These are phyloP conservation scores for Hylomyscus alleni DNA, from an alignment of 2,797 vertebrate genomes.

Conservation along the genomic window DNA sequence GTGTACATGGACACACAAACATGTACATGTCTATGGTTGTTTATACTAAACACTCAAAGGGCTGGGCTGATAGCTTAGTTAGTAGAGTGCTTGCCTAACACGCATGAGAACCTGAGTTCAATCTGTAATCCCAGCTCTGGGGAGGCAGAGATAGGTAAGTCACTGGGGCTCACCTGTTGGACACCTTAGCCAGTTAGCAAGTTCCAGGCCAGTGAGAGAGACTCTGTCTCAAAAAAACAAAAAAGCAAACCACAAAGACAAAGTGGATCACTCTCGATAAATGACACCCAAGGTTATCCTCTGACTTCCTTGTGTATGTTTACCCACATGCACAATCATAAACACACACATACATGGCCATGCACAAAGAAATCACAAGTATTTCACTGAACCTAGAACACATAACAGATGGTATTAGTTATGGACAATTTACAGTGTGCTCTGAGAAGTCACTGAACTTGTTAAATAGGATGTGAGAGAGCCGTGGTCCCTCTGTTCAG, in stretches of 20 bases:
- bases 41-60: background rate
- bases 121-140: background rate
- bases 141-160: background rate
- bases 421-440: background rate
- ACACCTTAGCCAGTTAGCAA: background rate
- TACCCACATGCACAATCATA: background rate
- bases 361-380: background rate
- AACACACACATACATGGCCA: background rate
- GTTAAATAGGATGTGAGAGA: background rate
- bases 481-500: background rate
- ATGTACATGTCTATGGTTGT: background rate
- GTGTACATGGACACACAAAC: rapidly evolving
- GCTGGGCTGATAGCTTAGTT: background rate
- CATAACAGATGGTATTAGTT: background rate
- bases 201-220: background rate
- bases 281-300: background rate
- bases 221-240: background rate
- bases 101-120: background rate
- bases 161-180: background rate
- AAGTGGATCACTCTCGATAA: background rate
- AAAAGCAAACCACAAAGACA: background rate
- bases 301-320: background rate
- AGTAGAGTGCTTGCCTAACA: background rate
- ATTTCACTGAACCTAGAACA: background rate
- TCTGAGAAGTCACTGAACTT: background rate